Conservation (phyloP, 2,797 vertebrate species). For the Malacoraja senta region DNA sequence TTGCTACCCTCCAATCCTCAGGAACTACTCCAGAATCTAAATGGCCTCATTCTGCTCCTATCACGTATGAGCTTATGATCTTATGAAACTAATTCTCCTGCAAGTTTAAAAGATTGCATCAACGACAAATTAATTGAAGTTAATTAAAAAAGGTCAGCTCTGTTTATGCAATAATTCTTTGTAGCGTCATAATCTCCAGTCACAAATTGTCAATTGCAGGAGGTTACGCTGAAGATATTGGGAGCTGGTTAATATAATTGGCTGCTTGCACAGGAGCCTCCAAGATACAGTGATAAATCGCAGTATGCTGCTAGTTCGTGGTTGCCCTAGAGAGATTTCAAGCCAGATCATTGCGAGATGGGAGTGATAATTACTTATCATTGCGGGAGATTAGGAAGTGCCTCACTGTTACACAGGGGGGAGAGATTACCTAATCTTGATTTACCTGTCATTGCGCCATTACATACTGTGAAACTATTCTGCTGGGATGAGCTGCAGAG, state of each 20-base stretch:
- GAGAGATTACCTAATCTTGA: not conserved
- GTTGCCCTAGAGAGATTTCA: not conserved
- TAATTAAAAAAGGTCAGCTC: slow-evolving; percentile 13
- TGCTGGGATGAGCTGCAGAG: not conserved
- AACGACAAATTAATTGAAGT: not conserved
- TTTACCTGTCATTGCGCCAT: not conserved
- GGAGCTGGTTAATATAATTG: slow-evolving; percentile 16
- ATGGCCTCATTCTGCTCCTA: too few relatives aligned
- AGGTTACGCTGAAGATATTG: not conserved
- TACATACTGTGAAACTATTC: not conserved
- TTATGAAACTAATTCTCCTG: not conserved
- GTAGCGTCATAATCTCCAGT: not conserved
- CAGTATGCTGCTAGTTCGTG: not conserved
- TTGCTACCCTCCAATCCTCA: too few relatives aligned
- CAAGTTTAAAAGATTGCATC: not conserved
- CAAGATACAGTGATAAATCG: slow-evolving; percentile 17
- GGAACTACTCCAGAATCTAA: too few relatives aligned
- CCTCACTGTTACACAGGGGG: not conserved
- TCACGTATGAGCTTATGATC: too few relatives aligned
- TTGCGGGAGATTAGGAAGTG: not conserved
- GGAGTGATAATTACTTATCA: not conserved
- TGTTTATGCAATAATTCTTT: not conserved
- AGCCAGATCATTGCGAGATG: slow-evolving; percentile 5
- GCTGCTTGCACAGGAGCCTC: not conserved
- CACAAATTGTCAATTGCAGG: slow-evolving; percentile 9